phyloP scores from a whole-genome alignment of 2,888 invertebrate genomes.

The Meiosimyza decipiens region DNA sequence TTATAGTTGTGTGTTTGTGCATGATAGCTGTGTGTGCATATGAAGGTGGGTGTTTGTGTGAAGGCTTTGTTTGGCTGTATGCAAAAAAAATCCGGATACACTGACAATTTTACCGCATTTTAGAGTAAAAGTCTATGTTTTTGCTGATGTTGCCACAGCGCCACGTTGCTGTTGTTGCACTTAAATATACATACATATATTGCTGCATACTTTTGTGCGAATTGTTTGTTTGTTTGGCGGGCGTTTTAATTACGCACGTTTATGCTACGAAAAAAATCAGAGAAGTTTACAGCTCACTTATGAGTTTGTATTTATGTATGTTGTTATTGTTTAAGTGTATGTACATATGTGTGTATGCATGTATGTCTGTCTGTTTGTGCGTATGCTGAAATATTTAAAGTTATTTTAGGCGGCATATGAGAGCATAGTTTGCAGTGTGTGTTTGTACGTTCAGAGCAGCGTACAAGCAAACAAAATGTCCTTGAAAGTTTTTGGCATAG shows the following conservation, averaged over 20 bases:
- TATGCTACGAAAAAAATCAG: constrained; percentile 34
- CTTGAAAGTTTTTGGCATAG: constrained; percentile 67
- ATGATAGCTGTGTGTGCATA: constrained; percentile 18
- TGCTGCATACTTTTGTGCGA: constrained; percentile 35
- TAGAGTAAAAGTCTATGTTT: background rate
- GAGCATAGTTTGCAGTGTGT: background rate
- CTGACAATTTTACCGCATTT: constrained; percentile 13
- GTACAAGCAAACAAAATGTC: constrained; percentile 52
- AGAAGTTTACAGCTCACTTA: background rate
- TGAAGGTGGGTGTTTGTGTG: constrained; percentile 38
- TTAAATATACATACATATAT: constrained; percentile 24
- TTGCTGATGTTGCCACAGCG: background rate
- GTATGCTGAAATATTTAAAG: constrained; percentile 24
- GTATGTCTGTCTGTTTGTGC: background rate
- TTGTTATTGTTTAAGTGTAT: background rate
- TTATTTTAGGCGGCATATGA: constrained; percentile 18
- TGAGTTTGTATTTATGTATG: background rate
- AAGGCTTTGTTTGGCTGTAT: constrained; percentile 33
- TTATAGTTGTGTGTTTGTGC: constrained; percentile 23
- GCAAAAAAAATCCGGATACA: background rate
- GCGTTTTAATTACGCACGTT: constrained; percentile 58
- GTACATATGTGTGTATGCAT: background rate
- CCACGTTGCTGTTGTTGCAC: background rate
- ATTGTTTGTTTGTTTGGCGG: constrained; percentile 12
- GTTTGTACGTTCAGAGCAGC: constrained; percentile 7